Base-by-base conservation (phyloP, 2,888 invertebrate species). In the Leucania comma region DNA sequence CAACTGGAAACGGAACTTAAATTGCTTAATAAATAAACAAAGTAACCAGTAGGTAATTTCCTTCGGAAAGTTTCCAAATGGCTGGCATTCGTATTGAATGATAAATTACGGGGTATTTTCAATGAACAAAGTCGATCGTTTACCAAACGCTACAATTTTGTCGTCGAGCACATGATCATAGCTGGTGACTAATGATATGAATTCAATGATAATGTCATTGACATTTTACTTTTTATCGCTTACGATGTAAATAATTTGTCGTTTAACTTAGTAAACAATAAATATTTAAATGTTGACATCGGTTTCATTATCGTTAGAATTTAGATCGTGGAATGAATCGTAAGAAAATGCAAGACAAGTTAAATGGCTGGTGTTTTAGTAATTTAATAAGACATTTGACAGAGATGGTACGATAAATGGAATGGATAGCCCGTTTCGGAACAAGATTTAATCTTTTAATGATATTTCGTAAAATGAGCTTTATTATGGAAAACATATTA, bases 41-140 rank as follows among this genome's bases (percentile, higher is more conserved):
- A 35, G 63, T 35, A 63, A 10, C 67, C 38, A 46, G 46, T 51
- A 22, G 22, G 35, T 54, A 38, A 78, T 69, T 75, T 80, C 58
- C 58, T 69, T 69, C 32, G 42, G 29, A 51, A 75, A 35, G 35
- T 68, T 54, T 64, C 65, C 64, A 77, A 80, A 75, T 80, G 26
- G 29, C 42, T 26, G 32, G n/a, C 46, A 42, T 81, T 73, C 17
- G 35, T 72, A 77, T 22, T 56, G 61, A 65, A 62, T 73, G 59
- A 73, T 73, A 70, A 73, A 80, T 80, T 59, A 72, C 64, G 14
- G 60, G 53, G 57, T 64, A 61, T 60, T 81, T 81, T 68, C 61
- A 68, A 24, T 65, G 62, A 75, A 50, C 35, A 75, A 69, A 63
- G 48, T 22, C 54, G 57, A 51, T 71, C 67, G 51, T 76, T 76